Evolutionary conservation across 2,888 invertebrate genomes (phyloP).

Genomic region (Ormyrus rosae): DNA sequence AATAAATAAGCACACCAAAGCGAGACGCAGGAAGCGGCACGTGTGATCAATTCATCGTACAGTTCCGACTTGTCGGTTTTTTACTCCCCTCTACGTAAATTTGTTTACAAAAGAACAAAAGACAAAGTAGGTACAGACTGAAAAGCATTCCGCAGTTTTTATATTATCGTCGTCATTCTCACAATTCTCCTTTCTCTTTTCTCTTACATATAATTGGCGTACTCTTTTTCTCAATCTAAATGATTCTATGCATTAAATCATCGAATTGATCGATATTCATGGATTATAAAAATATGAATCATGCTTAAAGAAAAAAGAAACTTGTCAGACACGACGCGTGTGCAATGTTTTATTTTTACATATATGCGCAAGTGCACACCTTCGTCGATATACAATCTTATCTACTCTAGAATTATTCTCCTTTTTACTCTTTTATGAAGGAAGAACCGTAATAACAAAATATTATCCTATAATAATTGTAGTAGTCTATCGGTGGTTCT

Average conservation of each 20-base stretch:
- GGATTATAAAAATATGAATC: background rate
- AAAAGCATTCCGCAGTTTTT: background rate
- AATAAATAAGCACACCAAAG: conserved; percentile 55
- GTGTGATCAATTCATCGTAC: conserved; percentile 38
- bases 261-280: background rate
- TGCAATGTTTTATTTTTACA: background rate
- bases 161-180: background rate
- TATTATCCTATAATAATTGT: background rate
- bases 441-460: background rate
- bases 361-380: too few relatives aligned
- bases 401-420: background rate
- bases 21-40: conserved; percentile 45
- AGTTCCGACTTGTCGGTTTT: conserved; percentile 21
- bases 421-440: background rate
- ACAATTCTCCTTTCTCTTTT: background rate
- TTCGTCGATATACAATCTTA: background rate
- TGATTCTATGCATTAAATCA: background rate
- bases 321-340: background rate
- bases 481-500: conserved; percentile 6
- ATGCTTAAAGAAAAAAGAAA: conserved; percentile 2
- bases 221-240: background rate
- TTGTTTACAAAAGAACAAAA: conserved; percentile 28
- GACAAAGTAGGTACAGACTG: background rate
- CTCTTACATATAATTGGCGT: background rate
- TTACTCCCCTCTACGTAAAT: conserved; percentile 26